Evolutionary conservation across 2,113 vertebrate genomes (phyloP), one percentile per base, ranked within the genome.

Genomic region (Brachyhypopomus gauderio): DNA sequence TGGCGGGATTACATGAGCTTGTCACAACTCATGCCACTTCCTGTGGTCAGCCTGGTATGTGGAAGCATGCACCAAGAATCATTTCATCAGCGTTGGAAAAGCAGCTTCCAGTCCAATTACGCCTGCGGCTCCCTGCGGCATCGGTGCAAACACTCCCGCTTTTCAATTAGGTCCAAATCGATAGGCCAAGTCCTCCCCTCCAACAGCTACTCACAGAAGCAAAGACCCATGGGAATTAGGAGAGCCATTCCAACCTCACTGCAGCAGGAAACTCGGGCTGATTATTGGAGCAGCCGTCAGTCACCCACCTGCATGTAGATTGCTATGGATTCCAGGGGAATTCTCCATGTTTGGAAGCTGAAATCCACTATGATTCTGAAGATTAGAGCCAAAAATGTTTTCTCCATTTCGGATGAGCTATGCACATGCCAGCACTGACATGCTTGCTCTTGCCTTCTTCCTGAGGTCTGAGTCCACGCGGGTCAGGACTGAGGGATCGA

Each of bases 31-130:
- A 23, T 6, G 23, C 34, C 56, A 17, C 25, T 22, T 70, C 41
- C 36, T 41, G 34, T 60, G 20, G 52, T n/a, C 25, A 41, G 36
- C 36, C 34, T 67, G 14, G 45, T 17, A 62, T 20, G 20, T 78
- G 19, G 38, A 73, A 62, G 64, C 1, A 77, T 70, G 62, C 70
- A 66, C 30, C 17, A 7, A 20, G 82, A 80, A 76, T 41, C 63
- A 55, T 75, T 45, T 72, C 5, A 62, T 62, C 69, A n/a, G 64
- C 45, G 56, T 59, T 17, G 23, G 70, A 70, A 36, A 23, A 56
- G 75, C 77, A 75, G 56, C 56, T 75, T 82, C 75, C 25, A 70
- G 56, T 78, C 63, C 55, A 52, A 25, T 62, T 77, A 73, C 45
- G 25, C 72, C 60, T 27, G 25, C 22, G 8, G 20, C 14, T 71